Base-by-base conservation (phyloP, 2,888 invertebrate species). In the Drosophila mercatorum region DNA sequence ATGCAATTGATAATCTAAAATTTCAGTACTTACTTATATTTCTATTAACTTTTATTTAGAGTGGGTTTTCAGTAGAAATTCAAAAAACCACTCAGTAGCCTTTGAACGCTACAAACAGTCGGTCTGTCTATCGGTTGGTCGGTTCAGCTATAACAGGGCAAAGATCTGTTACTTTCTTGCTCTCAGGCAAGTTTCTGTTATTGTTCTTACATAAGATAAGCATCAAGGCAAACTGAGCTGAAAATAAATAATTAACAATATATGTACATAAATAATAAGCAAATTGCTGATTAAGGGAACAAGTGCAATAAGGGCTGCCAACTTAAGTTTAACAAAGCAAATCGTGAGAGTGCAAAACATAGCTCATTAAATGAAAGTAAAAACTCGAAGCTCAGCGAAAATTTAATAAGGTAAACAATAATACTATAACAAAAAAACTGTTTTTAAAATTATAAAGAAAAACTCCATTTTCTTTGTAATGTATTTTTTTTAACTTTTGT, bases 11-110 rank as follows among this genome's bases (percentile, higher is more conserved):
- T 76, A 49, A 72, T 72, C 55, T 46, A 38, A 51, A 43, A 49
- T 31, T 63, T 57, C 26, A 28, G 26, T 53, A 40, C 0, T 51
- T 34, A 17, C 6, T 34, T 36, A 40, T 44, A 28, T 34, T 56
- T 52, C 11, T 41, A 28, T 8, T 26, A n/a, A 34, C 36, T 12
- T 41, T 41, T 36, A 3, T 28, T 5, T 26, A 14, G 3, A 40
- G 0, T 6, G 28, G 7, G 7, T 41, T 46, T 31, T n/a, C 11
- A 22, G 17, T 3, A 8, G 26, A 51, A 22, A 43, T 74, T 64
- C 36, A 14, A 5, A 34, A 10, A 31, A 41, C 22, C 8, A 10
- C 22, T 64, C 31, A 83, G 87, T 86, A 74, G 53, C 49, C 46
- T 51, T 52, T 59, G 28, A 58, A 57, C 66, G 41, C 22, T 70